Base-by-base conservation (phyloP, 2,113 vertebrate species). In the Oreochromis spilurus region DNA sequence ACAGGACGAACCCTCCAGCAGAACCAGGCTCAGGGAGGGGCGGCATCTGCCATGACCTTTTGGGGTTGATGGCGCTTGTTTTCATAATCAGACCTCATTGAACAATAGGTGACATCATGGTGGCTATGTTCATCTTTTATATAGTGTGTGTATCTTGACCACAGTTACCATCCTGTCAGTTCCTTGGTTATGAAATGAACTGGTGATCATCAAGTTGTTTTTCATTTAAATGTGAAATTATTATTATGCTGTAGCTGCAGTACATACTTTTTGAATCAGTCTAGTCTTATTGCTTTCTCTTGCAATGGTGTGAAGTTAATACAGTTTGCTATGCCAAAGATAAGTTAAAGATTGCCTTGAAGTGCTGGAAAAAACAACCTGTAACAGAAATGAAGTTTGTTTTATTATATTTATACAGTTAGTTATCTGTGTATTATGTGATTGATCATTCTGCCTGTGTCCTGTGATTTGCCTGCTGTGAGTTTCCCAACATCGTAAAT, bases 401-500 rank as follows among this genome's bases (percentile, higher is more conserved):
- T 50, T 75, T 17, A 75, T 75, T 75, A 45, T 75, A 29, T 29
- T 29, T 75, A 29, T 4, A 3, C 2, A 75, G 14, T 2, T 29
- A 31, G 45, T 9, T 24, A 43, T 70, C 38, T 26, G 21, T 50
- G 40, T 29, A 14, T 60, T 29, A 14, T 34, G 38, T 38, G 31
- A 65, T 19, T 16, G 14, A 62, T 70, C 21, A 43, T 16, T 72
- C 21, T 72, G 21, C 38, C 21, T 24, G 12, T 43, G 36, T 70
- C n/a, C 36, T 43, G 36, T 16, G n/a, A 43, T 36, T 6, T 72
- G 38, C 0, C 8, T 26, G 12, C 24, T n/a, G 1, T 0, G 45
- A 6, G 24, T 83, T 80, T 60, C 48, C 52, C 57, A 84, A 60
- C 70, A 48, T 8, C 14, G 54, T 19, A 78, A 58, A 84, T 12